These are phyloP conservation scores for Yponomeuta plumbellus DNA, from an alignment of 2,888 invertebrate species.

Conservation along the genomic window DNA sequence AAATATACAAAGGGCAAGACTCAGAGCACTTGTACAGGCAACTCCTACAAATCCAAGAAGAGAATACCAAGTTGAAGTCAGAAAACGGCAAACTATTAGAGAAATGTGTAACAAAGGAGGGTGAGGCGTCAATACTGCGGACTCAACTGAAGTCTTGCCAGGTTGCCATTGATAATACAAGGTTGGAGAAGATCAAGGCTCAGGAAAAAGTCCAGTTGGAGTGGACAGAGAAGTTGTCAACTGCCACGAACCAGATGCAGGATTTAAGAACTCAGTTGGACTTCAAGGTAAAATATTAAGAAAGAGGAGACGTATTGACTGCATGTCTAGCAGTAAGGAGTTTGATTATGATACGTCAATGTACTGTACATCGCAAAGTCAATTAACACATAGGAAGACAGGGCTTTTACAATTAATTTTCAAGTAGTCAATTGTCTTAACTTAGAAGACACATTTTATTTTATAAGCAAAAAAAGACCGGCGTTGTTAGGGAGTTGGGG, in stretches of 20 bases:
- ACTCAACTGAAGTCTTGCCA: conserved; percentile 70
- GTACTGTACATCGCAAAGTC: not conserved
- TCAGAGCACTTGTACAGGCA: conserved; percentile 50
- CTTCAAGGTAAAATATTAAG: conserved; percentile 63
- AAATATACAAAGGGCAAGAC: conserved; percentile 48
- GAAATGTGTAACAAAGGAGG: conserved; percentile 74
- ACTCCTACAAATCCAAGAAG: conserved; percentile 53
- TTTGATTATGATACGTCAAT: not conserved
- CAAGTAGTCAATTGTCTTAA: no score
- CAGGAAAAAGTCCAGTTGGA: conserved; percentile 68
- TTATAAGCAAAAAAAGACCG: no score
- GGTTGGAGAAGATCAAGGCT: conserved; percentile 58
- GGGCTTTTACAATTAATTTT: no score
- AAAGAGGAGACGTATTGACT: not conserved
- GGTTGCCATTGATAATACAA: conserved; percentile 56
- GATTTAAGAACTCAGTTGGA: conserved; percentile 72
- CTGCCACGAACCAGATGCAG: conserved; percentile 55
- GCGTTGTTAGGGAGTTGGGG: no score
- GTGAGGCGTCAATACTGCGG: conserved; percentile 74
- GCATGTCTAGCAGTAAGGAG: no score
- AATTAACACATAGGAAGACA: no score
- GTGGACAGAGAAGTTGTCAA: conserved; percentile 64
- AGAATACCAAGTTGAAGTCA: conserved; percentile 58
- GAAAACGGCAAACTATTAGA: conserved; percentile 65
- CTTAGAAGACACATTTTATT: no score